phyloP scores from a whole-genome alignment of 2,888 invertebrate genomes.

The Ophonus ardosiacus region DNA sequence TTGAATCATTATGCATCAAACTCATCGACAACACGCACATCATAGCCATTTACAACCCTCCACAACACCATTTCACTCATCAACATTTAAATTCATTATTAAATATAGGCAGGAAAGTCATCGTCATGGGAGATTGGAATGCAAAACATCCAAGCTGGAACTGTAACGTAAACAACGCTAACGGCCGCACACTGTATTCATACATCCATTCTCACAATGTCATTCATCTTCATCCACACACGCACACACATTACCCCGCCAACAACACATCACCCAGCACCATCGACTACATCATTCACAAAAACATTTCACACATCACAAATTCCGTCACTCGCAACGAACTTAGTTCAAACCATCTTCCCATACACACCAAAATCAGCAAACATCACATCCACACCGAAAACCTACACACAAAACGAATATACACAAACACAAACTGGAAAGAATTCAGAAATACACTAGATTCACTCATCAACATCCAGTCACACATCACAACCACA shows the following conservation, averaged over 20 bases:
- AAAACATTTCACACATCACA: conserved; percentile 49
- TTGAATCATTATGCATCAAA: conserved; percentile 62
- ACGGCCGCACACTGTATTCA: conserved; percentile 62
- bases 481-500: neutral
- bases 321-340: conserved; percentile 58
- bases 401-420: neutral
- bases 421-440: conserved; percentile 57
- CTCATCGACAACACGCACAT: no score
- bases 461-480: conserved; percentile 42
- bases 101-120: no score
- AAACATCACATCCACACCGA: neutral
- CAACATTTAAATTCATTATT: conserved; percentile 61
- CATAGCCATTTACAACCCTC: no score
- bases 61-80: no score
- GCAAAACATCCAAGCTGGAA: no score
- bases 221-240: conserved; percentile 40
- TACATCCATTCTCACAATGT: neutral
- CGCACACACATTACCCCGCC: no score
- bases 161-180: conserved; percentile 64
- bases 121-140: no score
- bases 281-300: conserved; percentile 61
- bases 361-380: neutral
- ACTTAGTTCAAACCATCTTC: conserved; percentile 67
- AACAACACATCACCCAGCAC: no score
- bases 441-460: conserved; percentile 31